Evolutionary conservation across 2,888 invertebrate genomes (phyloP).

Genomic region (Ariolimax columbianus): DNA sequence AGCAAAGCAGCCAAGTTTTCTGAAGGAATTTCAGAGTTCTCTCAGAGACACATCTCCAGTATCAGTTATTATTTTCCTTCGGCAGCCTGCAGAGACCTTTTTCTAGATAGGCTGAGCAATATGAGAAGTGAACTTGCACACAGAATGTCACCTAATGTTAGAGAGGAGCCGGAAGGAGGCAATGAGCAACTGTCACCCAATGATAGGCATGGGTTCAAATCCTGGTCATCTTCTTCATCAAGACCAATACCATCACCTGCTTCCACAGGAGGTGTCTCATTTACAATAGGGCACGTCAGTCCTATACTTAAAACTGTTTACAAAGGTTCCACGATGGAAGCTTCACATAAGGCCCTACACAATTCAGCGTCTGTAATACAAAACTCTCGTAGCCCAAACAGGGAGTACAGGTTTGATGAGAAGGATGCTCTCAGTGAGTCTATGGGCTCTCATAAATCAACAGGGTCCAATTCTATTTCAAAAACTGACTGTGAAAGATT

Average conservation of each 20-base stretch:
- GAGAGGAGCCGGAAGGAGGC: slow-evolving; percentile 73
- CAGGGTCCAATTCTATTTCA: not conserved
- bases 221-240: not conserved
- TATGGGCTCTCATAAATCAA: not conserved
- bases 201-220: not conserved
- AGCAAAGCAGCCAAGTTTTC: no score
- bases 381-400: not conserved
- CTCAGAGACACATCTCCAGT: not conserved
- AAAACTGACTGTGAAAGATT: not conserved
- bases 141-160: slow-evolving; percentile 65
- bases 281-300: not conserved
- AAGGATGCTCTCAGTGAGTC: not conserved
- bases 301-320: not conserved
- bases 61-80: slow-evolving; percentile 61
- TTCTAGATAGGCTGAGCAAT: slow-evolving; percentile 68
- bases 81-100: slow-evolving; percentile 64
- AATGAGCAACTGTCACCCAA: slow-evolving; percentile 59
- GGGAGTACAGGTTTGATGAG: not conserved
- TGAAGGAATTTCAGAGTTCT: not conserved
- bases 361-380: not conserved
- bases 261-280: not conserved
- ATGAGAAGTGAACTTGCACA: slow-evolving; percentile 70
- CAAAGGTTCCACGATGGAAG: not conserved
- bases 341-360: not conserved
- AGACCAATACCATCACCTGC: not conserved